Evolutionary conservation across 37 sponge, comb jelly and placozoan species (phyloP), one percentile per base, ranked within the genome.

Genomic region (Spongilla lacustris): DNA sequence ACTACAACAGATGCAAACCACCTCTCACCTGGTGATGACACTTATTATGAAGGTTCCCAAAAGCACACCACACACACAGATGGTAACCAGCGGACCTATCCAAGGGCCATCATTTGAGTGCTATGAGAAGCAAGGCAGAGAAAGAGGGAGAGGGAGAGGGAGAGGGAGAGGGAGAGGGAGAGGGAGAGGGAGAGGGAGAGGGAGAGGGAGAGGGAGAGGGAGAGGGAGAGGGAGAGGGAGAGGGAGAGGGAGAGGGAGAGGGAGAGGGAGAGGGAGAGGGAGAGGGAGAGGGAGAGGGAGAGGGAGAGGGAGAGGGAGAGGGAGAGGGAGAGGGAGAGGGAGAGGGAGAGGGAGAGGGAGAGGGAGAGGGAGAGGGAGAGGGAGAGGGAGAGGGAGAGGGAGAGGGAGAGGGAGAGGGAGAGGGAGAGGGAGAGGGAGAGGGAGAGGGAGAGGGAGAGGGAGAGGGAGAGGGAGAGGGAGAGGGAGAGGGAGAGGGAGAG

Each of bases 121-220:
- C n/a, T n/a, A n/a, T n/a, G n/a, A 74, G 33, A 6, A 5, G 71
- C 2, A 31, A 31, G 28, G 70, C 11, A 33, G 27, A 19, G 49
- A 78, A 4, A 78, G 28, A 10, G 79, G 41, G 79, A 78, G 26
- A 41, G 58, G 11, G 79, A 41, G 79, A 12, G 58, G 41, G 6
- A 6, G 41, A 6, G 41, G 41, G 6, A 6, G 41, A 41, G 41
- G 41, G 41, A 6, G 6, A 6, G 6, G 41, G 41, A 6, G 41
- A 6, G 6, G 41, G 41, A 24, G 71, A 21, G 46, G 29, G 49
- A 46, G 73, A 36, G 11, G 41, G 71, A 38, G 46, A 36, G 67
- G 80, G 67, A 29, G 6, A 25, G 30, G 67, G 67, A 66, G 67
- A 67, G 32, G 67, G 30, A 29, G 67, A 27, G n/a, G 38, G 21